Evolutionary conservation across 1,140 invertebrate species (phyloP), one percentile per base, ranked within the genome.

Genomic region (Gryon sp.): DNA sequence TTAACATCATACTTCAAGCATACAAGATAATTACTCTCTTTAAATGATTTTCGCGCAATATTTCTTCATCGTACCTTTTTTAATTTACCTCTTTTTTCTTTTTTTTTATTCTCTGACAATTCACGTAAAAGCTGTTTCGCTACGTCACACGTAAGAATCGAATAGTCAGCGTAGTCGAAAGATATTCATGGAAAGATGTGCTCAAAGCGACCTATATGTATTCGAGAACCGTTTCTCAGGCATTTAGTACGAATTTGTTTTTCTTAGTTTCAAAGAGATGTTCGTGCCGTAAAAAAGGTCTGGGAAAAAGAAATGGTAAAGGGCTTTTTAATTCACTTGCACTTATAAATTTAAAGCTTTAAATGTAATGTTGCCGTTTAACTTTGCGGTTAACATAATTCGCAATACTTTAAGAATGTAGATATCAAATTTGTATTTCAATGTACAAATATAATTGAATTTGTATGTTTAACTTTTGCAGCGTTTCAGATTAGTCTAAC

Each of bases 121-220:
- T 50, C 34, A 69, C 32, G 50, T 55, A 55, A 50, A 57, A 69
- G 41, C 14, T 30, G 15, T 43, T 32, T 18, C 24, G 20, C 50
- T 59, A 46, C 40, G 32, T 52, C 34, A 46, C 26, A 53, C 20
- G 40, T 34, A 65, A 65, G 38, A 53, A 65, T 53, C 30, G 26
- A 65, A 53, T 53, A 16, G 36, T 55, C 36, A 38, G 14, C 40
- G 12, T 16, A 15, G 48, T 53, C 40, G 43, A 65, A 65, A 34
- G 62, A 53, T 53, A 53, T 65, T 65, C 38, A 65, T 43, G 30
- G 45, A 50, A 63, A 63, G 24, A 19, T 28, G 12, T 8, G 26
- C 15, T 50, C 34, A 63, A 50, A 63, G 59, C 11, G 22, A 50
- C 1, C 16, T 50, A 30, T 24, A 45, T 45, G 5, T 41, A 36